Base-by-base conservation (phyloP, 1,140 invertebrate genomes). In the Heliothis subflexa region DNA sequence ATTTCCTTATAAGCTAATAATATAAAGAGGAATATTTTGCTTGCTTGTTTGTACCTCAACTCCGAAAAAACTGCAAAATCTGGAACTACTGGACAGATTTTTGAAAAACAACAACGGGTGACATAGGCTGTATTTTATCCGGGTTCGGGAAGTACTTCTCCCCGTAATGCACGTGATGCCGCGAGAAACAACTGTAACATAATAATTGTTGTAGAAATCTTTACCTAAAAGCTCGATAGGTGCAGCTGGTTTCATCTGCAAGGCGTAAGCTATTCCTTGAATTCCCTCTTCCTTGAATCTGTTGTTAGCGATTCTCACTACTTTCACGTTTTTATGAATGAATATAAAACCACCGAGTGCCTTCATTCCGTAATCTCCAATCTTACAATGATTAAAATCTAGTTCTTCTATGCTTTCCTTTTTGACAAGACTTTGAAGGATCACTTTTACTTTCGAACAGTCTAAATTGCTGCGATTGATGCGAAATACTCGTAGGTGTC, bases 331-430 rank as follows among this genome's bases (percentile, higher is more conserved):
- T 59, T 84, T 85, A 78, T 95, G 94, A 21, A 93, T 70, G 16
- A 70, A 88, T 78, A 95, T 90, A 79, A 94, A 93, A 62, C 91
- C 92, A 40, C 89, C 94, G 18, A 94, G 78, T 28, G 94, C 94
- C 78, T 93, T 93, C 89, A 94, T 93, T 2, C 93, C 93, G 61
- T 93, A 91, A 86, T 95, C 91, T 21, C 93, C 94, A 59, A 95
- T 92, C 80, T 91, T 93, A 79, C 93, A 95, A 81, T 95, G 92
- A 82, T 92, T 94, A 66, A 95, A 95, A 83, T 95, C 93, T 47
- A 95, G 83, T 76, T 95, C 94, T 79, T 94, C 93, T 54, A 95
- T 92, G 50, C 81, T 87, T 49, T 91, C 85, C 76, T 90, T 94
- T 68, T 89, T 93, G 1, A 92, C 88, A 13, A 95, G 82, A 78